These are phyloP conservation scores for Apolygus lucorum DNA, from an alignment of 1,140 invertebrate species.

Conservation along the genomic window DNA sequence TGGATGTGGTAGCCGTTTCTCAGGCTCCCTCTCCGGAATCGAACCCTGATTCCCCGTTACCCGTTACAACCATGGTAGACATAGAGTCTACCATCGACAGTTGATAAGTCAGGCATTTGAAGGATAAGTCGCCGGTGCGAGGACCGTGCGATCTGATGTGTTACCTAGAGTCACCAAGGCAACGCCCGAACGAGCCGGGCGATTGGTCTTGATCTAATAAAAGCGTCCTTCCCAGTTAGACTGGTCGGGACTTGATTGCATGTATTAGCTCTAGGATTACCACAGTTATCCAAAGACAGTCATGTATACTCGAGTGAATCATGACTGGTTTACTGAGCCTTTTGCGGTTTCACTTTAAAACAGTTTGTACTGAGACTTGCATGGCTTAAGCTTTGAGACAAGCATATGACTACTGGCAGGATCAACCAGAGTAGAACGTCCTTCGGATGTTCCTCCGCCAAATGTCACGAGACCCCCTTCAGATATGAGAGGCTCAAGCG, in stretches of 20 bases:
- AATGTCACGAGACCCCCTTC: neutral
- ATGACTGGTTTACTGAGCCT: constrained; percentile 67
- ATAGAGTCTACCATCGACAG: constrained; percentile 68
- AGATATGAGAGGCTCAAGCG: no score
- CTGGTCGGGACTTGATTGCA: constrained; percentile 58
- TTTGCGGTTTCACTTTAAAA: constrained; percentile 65
- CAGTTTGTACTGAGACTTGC: constrained; percentile 65
- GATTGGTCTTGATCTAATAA: constrained; percentile 61
- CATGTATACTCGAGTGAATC: constrained; percentile 41
- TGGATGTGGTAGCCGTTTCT: constrained; percentile 88
- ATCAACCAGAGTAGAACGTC: constrained; percentile 46
- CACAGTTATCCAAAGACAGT: constrained; percentile 76
- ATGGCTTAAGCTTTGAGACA: constrained; percentile 72
- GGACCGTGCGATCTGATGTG: constrained; percentile 64
- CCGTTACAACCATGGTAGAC: constrained; percentile 74
- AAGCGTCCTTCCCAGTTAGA: constrained; percentile 54
- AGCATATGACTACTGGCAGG: constrained; percentile 67
- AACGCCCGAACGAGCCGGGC: constrained; percentile 47
- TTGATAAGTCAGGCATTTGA: constrained; percentile 84
- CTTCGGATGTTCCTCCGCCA: neutral
- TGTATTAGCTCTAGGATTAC: constrained; percentile 80
- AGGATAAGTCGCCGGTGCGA: constrained; percentile 64
- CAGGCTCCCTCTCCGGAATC: constrained; percentile 66
- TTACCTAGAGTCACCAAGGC: constrained; percentile 71
- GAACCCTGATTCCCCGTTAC: constrained; percentile 64